Conservation (phyloP, 2,888 invertebrate genomes). For the Drosophila eohydei region DNA sequence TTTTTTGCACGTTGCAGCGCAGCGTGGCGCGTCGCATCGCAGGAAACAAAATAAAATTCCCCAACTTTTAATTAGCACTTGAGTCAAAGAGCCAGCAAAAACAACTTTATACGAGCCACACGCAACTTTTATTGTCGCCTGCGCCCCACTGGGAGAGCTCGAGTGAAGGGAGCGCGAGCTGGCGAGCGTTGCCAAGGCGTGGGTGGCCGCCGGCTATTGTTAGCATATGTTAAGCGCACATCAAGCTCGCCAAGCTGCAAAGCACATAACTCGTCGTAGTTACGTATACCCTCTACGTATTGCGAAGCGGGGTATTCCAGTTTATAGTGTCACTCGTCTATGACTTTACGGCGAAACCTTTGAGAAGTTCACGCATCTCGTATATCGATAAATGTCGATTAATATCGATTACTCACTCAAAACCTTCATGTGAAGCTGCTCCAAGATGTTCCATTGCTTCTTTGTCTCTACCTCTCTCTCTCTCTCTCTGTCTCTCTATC, state of each 20-base stretch:
- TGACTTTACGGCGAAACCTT: too few species aligned
- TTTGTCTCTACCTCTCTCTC: too few species aligned
- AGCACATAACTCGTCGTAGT: not conserved
- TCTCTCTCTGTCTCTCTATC: too few species aligned
- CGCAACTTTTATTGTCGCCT: conserved; percentile 33
- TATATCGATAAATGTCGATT: too few species aligned
- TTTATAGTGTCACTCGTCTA: too few species aligned
- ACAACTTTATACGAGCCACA: conserved; percentile 31
- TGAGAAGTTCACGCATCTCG: too few species aligned
- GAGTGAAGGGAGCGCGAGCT: not conserved
- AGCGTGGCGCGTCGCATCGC: conserved; percentile 2
- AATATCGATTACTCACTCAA: too few species aligned
- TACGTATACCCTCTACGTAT: not conserved
- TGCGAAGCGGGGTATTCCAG: not conserved
- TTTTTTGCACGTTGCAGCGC: not conserved
- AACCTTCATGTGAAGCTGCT: too few species aligned
- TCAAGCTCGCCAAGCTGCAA: conserved; percentile 32
- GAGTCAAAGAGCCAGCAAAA: conserved; percentile 30
- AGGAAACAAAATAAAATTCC: conserved; percentile 17
- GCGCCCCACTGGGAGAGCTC: not conserved
- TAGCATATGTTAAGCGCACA: conserved; percentile 18
- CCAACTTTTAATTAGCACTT: conserved; percentile 56
- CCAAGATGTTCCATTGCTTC: too few species aligned
- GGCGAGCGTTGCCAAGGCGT: not conserved
- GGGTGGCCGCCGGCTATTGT: conserved; percentile 3